Conservation (phyloP, 2,113 vertebrate species). For the Grallaria varia region DNA sequence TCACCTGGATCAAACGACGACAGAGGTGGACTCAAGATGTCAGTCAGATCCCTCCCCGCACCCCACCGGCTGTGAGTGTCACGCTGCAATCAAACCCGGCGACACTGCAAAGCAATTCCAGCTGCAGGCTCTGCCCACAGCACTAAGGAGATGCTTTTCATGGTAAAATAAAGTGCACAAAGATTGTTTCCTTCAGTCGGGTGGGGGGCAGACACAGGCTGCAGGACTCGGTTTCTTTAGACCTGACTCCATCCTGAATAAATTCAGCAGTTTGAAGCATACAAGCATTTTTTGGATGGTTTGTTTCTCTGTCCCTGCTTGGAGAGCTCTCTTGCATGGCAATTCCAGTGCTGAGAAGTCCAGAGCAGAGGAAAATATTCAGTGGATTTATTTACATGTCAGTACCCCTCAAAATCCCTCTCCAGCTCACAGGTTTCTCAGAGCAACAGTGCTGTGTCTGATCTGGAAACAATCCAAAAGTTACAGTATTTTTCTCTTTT, state of each 20-base stretch:
- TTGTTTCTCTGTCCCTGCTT: background rate
- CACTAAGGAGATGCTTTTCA: background rate
- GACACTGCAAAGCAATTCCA: background rate
- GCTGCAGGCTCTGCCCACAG: background rate
- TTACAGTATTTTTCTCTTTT: constrained; percentile 28
- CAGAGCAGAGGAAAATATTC: background rate
- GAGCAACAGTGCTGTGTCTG: background rate
- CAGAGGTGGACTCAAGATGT: background rate
- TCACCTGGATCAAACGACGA: background rate
- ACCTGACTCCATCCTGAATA: background rate
- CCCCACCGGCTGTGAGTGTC: background rate
- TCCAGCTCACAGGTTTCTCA: background rate
- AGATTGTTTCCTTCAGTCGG: background rate
- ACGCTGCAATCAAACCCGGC: background rate
- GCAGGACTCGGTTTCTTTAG: background rate
- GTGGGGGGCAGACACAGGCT: background rate
- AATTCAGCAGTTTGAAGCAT: background rate
- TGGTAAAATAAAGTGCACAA: background rate
- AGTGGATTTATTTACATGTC: background rate
- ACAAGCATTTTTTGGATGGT: background rate
- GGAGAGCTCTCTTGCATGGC: background rate
- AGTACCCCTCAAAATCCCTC: background rate
- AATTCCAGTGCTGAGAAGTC: background rate
- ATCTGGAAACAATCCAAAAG: background rate
- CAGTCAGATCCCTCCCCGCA: background rate